Evolutionary conservation across 1,140 invertebrate genomes (phyloP), one percentile per base, ranked within the genome.

Genomic region (Drosophila bipectinata): DNA sequence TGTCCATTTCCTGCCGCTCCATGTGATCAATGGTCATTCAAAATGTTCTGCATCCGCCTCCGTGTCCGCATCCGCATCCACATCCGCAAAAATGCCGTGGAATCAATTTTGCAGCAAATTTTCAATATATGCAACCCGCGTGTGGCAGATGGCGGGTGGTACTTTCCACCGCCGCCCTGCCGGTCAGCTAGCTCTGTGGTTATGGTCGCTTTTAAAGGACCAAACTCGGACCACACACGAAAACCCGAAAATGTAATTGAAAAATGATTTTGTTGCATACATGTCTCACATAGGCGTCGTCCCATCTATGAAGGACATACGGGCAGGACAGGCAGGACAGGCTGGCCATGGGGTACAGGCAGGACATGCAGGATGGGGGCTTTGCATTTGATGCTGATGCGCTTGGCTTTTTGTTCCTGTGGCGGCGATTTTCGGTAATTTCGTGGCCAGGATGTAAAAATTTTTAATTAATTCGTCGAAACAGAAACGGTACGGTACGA

Each of bases 221-320:
- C 75, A 64, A 53, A 53, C 69, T 59, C 28, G 67, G 45, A 78
- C 75, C 75, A 52, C 81, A 77, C 61, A 67, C 48, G 56, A 75
- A 79, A 84, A 81, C 82, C 81, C 77, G 73, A 84, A 84, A 87
- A 84, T 87, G 81, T 84, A 84, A 84, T 84, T 84, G 81, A 84
- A 84, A 84, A 84, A 84, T 84, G 81, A 84, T 84, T 84, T 85
- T 84, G 82, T 85, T 84, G 63, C 82, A 85, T 73, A 61, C 77
- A 47, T 41, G 12, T 41, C 39, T 41, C 52, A 47, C 32, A 48
- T 53, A 47, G 58, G 34, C 34, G 4, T 37, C 34, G 34, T 12
- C 34, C 34, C 34, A 10, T 37, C 34, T 37, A 37, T 37, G 10
- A 37, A 37, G 58, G 41, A 21, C n/a, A 30, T 28, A 21, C 15